These are phyloP conservation scores for Okapia johnstoni DNA, from an alignment of 2,113 vertebrate genomes.

Conservation along the genomic window DNA sequence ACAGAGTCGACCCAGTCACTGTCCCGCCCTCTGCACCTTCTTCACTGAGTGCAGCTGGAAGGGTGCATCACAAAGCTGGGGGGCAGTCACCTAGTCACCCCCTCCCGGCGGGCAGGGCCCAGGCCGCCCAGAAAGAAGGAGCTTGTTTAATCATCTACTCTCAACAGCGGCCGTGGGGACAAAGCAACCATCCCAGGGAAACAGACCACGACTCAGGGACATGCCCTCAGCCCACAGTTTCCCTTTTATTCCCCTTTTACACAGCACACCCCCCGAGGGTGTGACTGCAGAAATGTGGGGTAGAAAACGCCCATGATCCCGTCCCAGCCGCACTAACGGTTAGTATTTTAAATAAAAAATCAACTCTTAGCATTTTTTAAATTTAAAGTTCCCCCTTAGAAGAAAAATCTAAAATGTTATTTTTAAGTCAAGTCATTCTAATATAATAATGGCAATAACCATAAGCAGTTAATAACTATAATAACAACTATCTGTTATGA, in stretches of 20 bases:
- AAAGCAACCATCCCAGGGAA: background rate
- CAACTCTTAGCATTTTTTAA: background rate
- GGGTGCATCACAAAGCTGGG: background rate
- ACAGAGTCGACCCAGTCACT: background rate
- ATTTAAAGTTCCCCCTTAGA: background rate
- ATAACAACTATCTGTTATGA: background rate
- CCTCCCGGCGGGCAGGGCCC: background rate
- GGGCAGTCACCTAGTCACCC: accelerated
- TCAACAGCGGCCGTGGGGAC: background rate
- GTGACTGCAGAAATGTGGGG: background rate
- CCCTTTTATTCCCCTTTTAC: background rate
- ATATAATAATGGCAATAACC: background rate
- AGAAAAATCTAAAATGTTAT: background rate
- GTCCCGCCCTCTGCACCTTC: background rate
- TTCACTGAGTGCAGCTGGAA: background rate
- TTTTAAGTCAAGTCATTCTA: background rate
- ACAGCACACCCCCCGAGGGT: accelerated
- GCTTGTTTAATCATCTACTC: background rate
- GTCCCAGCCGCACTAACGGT: background rate
- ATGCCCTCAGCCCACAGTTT: background rate
- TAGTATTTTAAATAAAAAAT: background rate
- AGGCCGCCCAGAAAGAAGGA: background rate
- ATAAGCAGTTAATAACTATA: background rate
- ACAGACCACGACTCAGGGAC: accelerated
- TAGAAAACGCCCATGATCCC: background rate